phyloP scores from a whole-genome alignment of 2,888 invertebrate genomes.

The Embidobia sp. region DNA sequence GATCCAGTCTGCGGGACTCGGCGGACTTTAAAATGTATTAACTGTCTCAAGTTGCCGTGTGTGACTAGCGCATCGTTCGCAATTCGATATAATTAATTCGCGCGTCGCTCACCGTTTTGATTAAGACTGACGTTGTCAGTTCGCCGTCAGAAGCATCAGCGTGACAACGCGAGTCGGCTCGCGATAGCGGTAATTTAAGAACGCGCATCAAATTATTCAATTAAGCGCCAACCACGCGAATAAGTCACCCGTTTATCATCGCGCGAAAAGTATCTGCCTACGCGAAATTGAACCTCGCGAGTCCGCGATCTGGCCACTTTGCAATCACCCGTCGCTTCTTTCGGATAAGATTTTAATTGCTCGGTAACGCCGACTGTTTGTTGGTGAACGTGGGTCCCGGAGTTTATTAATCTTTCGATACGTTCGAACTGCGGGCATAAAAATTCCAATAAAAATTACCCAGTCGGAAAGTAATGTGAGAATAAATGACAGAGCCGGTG shows the following conservation, averaged over 20 bases:
- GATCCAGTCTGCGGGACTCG: too few species aligned
- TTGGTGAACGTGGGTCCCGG: too few species aligned
- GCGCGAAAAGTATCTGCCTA: neutral
- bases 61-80: slow-evolving; percentile 16
- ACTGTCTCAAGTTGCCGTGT: slow-evolving; percentile 45
- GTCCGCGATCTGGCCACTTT: too few species aligned
- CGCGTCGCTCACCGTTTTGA: slow-evolving; percentile 41
- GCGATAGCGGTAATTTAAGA: slow-evolving; percentile 43
- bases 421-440: too few species aligned
- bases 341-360: too few species aligned
- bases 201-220: slow-evolving; percentile 41
- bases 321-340: too few species aligned
- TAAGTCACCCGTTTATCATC: slow-evolving; percentile 27
- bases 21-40: slow-evolving; percentile 45
- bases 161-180: slow-evolving; percentile 10
- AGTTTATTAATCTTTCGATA: too few species aligned
- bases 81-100: slow-evolving; percentile 49
- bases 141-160: slow-evolving; percentile 20
- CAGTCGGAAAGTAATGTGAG: too few species aligned
- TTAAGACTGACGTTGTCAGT: slow-evolving; percentile 37
- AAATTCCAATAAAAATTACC: too few species aligned
- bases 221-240: slow-evolving; percentile 21
- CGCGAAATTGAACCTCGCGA: too few species aligned
- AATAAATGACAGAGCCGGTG: too few species aligned
- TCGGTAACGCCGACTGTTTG: too few species aligned